Conservation (phyloP, 2,113 vertebrate species). For the Rhinichthys klamathensis region DNA sequence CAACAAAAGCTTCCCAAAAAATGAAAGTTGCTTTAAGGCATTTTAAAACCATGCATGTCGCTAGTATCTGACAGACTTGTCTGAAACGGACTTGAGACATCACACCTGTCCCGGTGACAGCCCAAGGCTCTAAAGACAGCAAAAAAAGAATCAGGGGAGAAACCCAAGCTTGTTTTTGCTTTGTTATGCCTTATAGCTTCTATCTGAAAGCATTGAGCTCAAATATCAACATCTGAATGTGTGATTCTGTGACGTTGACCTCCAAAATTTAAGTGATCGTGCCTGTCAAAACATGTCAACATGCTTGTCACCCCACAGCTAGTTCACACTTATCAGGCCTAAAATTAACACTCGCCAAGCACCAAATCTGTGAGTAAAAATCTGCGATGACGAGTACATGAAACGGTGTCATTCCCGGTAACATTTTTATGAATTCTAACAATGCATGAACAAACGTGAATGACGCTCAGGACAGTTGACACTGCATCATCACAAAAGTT, state of each 20-base stretch:
- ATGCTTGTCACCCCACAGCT: neutral
- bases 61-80: neutral
- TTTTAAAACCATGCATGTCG: neutral
- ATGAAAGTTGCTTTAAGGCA: neutral
- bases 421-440: too few relatives aligned
- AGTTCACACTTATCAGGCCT: neutral
- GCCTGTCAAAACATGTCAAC: neutral
- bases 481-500: too few relatives aligned
- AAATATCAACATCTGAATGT: neutral
- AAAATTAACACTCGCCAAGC: too few relatives aligned
- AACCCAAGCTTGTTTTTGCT: neutral
- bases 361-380: too few relatives aligned
- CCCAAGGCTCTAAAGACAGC: neutral
- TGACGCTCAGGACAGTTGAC: too few relatives aligned
- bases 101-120: neutral
- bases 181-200: neutral
- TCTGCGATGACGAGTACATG: too few relatives aligned
- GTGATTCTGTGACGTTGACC: neutral
- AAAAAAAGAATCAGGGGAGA: neutral
- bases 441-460: too few relatives aligned
- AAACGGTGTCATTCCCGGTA: too few relatives aligned
- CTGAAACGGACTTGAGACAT: neutral
- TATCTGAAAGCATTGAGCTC: neutral
- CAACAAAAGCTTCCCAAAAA: neutral
- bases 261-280: neutral